Evolutionary conservation across 2,888 invertebrate genomes (phyloP).

Genomic region (Trimorus sp.): DNA sequence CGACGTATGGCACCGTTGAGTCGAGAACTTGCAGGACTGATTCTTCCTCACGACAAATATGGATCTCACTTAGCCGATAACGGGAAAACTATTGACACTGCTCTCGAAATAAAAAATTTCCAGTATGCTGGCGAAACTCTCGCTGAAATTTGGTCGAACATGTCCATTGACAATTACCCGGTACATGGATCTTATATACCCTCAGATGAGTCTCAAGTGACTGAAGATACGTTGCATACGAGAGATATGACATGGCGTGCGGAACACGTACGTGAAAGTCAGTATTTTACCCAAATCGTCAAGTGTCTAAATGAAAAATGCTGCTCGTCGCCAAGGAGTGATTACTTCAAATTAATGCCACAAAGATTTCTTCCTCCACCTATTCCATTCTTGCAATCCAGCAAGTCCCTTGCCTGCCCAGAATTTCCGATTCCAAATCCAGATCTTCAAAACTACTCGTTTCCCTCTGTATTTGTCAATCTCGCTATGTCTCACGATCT

Average conservation of each 20-base stretch:
- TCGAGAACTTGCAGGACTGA: constrained; percentile 70
- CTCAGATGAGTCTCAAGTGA: constrained; percentile 1
- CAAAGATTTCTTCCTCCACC: constrained; percentile 8
- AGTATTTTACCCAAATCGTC: too few species aligned
- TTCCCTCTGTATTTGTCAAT: not conserved
- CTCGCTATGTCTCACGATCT: not conserved
- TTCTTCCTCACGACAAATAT: constrained; percentile 71
- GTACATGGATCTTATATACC: constrained; percentile 21
- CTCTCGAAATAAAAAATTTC: constrained; percentile 76
- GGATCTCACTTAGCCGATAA: constrained; percentile 72
- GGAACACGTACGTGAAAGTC: not conserved
- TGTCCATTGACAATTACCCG: constrained; percentile 71
- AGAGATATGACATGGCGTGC: not conserved
- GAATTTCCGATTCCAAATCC: constrained; percentile 1
- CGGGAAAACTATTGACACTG: constrained; percentile 71
- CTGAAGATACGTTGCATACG: not conserved
- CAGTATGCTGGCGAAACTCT: constrained; percentile 74
- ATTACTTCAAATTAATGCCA: constrained; percentile 8
- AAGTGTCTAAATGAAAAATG: too few species aligned
- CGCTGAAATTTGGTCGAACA: constrained; percentile 73
- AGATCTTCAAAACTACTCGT: constrained; percentile 3
- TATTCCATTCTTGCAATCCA: constrained; percentile 2
- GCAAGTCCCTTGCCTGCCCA: constrained; percentile 1
- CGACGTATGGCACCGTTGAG: constrained; percentile 73
- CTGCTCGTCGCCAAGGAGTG: constrained; percentile 1